Evolutionary conservation across 2,888 invertebrate genomes (phyloP).

Genomic region (Pteria penguin): DNA sequence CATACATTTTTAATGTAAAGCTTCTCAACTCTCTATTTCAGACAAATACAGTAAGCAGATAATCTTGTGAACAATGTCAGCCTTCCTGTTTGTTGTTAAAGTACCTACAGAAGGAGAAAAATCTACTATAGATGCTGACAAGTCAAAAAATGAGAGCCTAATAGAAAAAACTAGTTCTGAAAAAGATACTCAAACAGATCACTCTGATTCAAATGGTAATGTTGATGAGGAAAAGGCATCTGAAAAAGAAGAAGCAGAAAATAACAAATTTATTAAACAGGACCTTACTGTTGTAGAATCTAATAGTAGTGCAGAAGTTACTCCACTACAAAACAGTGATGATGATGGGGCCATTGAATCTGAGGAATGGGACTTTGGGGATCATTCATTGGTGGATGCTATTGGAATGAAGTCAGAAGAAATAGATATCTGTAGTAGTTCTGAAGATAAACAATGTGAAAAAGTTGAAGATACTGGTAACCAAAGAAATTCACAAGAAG

Average conservation of each 20-base stretch:
- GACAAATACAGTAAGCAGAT: too few species aligned
- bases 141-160: too few species aligned
- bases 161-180: too few species aligned
- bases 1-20: too few species aligned
- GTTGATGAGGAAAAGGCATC: background rate
- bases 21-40: too few species aligned
- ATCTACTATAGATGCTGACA: too few species aligned
- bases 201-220: background rate
- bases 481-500: too few species aligned
- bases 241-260: background rate
- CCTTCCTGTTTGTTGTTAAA: too few species aligned
- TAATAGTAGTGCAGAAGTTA: background rate
- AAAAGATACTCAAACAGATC: background rate
- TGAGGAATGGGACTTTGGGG: background rate
- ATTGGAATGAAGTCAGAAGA: background rate
- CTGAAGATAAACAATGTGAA: too few species aligned
- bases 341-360: background rate
- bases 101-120: too few species aligned
- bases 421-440: too few species aligned
- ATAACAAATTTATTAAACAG: constrained; percentile 1
- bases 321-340: constrained; percentile 5
- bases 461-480: background rate
- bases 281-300: background rate
- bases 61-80: too few species aligned
- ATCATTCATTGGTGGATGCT: background rate